Evolutionary conservation across 1,140 invertebrate genomes (phyloP).

Genomic region (Macrosteles quadrilineatus): DNA sequence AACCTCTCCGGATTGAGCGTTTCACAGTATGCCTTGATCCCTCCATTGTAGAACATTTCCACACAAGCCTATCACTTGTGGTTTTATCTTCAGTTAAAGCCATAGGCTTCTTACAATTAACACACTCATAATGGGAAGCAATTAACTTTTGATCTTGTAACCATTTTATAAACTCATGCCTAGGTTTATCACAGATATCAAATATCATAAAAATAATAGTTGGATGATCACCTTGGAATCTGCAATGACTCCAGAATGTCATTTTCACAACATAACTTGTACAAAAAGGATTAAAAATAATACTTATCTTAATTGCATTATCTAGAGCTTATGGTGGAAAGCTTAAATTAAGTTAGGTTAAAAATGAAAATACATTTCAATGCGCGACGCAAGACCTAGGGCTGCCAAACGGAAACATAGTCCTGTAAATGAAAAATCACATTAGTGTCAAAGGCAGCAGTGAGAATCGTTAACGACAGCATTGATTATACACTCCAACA

Average conservation of each 20-base stretch:
- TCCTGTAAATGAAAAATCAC: too few species aligned
- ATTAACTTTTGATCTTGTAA: constrained; percentile 19
- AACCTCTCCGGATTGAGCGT: constrained; percentile 18
- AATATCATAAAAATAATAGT: constrained; percentile 18
- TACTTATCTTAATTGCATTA: too few species aligned
- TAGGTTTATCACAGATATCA: constrained; percentile 23
- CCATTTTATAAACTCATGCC: constrained; percentile 21
- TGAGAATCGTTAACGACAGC: too few species aligned
- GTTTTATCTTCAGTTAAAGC: neutral
- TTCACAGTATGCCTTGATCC: neutral
- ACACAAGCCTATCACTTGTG: neutral
- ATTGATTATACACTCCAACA: too few species aligned
- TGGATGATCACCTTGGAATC: constrained; percentile 22
- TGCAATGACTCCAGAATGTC: constrained; percentile 25
- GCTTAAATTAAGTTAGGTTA: neutral
- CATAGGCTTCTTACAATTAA: constrained; percentile 17
- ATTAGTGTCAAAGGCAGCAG: too few species aligned
- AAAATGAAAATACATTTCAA: neutral
- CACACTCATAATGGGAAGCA: constrained; percentile 15
- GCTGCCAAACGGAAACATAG: neutral
- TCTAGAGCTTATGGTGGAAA: too few species aligned
- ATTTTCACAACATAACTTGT: neutral
- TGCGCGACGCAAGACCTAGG: neutral
- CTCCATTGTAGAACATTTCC: constrained; percentile 6
- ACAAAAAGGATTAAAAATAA: too few species aligned